A percentile compares a stretch with the other conserved stretches of the same genome.
Evolutionary conservation across 2,888 invertebrate genomes (phyloP).

Genomic region (Watsonalla binaria): DNA sequence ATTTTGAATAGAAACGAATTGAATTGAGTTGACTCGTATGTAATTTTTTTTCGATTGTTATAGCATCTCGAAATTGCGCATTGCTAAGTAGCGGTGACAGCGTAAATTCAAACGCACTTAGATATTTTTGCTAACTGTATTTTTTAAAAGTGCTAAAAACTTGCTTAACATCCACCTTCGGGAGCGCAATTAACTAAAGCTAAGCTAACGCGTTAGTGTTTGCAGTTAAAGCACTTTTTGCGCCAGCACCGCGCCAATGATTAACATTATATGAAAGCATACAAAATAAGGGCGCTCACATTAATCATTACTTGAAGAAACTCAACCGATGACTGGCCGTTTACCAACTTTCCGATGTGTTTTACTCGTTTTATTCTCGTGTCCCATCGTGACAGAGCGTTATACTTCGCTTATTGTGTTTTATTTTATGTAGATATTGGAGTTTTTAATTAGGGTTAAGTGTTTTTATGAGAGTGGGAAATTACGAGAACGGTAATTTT

Average conservation of each 20-base stretch:
- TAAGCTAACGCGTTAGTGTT: background rate
- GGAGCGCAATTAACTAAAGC: background rate
- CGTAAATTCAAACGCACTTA: no score
- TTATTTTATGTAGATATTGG: background rate
- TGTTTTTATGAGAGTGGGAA: conserved; percentile 6
- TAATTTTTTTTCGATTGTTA: no score
- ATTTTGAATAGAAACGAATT: no score
- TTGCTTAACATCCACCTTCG: background rate
- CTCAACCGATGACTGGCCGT: conserved; percentile 20
- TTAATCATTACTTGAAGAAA: conserved; percentile 26
- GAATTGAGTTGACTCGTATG: no score
- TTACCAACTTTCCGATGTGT: conserved; percentile 25
- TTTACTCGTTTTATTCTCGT: background rate
- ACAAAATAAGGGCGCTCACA: conserved; percentile 18
- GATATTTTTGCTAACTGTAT: no score
- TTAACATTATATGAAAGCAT: conserved; percentile 1
- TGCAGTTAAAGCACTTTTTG: background rate
- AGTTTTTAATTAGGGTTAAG: conserved; percentile 2
- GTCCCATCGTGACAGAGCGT: background rate
- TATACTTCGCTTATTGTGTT: background rate
- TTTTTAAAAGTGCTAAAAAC: no score
- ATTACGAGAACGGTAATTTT: background rate
- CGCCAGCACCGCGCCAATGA: background rate
- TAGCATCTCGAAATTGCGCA: no score
- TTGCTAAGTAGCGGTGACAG: no score